These are phyloP conservation scores for Drosophila eugracilis DNA, from an alignment of 1,140 invertebrate species.

Conservation along the genomic window DNA sequence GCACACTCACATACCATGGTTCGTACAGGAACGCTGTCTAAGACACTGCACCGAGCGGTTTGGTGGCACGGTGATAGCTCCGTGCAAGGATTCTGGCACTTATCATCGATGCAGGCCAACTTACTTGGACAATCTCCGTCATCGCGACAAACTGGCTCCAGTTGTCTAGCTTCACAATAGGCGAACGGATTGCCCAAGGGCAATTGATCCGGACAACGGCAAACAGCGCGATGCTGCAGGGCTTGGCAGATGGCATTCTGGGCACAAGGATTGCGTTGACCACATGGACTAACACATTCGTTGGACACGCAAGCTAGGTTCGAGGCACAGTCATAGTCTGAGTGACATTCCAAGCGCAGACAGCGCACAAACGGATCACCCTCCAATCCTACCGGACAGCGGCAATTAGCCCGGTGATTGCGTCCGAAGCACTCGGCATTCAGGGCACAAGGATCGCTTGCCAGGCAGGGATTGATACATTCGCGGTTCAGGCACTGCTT, in stretches of 20 bases:
- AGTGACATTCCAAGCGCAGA: constrained; percentile 91
- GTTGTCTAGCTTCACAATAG: constrained; percentile 88
- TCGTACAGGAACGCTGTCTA: constrained; percentile 92
- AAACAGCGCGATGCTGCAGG: constrained; percentile 90
- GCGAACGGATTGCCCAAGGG: constrained; percentile 92
- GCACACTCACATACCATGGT: constrained; percentile 94
- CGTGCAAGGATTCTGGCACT: constrained; percentile 92
- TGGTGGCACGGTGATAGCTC: constrained; percentile 90
- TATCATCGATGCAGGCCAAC: constrained; percentile 91
- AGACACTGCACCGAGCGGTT: constrained; percentile 90
- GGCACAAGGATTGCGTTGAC: constrained; percentile 88
- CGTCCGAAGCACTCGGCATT: constrained; percentile 93
- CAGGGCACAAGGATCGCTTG: constrained; percentile 91
- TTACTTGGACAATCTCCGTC: constrained; percentile 92
- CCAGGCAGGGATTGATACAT: constrained; percentile 91
- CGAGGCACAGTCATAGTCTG: constrained; percentile 90
- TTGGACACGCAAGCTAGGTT: constrained; percentile 89
- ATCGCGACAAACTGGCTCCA: constrained; percentile 88
- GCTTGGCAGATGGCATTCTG: constrained; percentile 92
- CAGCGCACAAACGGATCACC: constrained; percentile 93
- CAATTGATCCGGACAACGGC: constrained; percentile 90
- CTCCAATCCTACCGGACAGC: constrained; percentile 89
- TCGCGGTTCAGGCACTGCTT: constrained; percentile 93
- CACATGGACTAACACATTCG: constrained; percentile 91
- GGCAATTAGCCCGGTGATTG: constrained; percentile 91